These are phyloP conservation scores for Neoscelio sp. DNA, from an alignment of 2,888 invertebrate species.

Conservation along the genomic window DNA sequence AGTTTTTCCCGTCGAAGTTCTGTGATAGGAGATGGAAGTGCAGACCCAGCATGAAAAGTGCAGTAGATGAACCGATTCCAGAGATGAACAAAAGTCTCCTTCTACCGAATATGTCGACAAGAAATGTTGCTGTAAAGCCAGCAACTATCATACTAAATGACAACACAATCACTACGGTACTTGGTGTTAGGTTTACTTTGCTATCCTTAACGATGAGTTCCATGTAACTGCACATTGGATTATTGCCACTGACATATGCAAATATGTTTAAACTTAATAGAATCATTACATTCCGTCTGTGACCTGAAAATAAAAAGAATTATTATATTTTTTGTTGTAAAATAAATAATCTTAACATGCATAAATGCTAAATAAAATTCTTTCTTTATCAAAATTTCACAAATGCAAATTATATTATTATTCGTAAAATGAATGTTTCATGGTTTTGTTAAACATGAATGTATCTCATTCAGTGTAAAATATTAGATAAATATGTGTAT, in stretches of 20 bases:
- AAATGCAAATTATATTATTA: no score
- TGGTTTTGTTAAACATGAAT: no score
- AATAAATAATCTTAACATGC: no score
- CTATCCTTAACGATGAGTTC: conserved; percentile 81
- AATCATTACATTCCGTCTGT: conserved; percentile 82
- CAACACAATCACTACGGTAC: conserved; percentile 83
- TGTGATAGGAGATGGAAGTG: conserved; percentile 76
- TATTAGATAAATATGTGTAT: no score
- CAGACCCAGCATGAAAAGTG: conserved; percentile 75
- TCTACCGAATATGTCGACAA: conserved; percentile 84
- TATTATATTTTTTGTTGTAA: neutral
- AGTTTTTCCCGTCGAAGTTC: conserved; percentile 41
- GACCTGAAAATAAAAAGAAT: conserved; percentile 70
- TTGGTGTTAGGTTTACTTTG: conserved; percentile 78
- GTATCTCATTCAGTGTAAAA: no score
- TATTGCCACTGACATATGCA: conserved; percentile 83
- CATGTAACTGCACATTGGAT: conserved; percentile 82
- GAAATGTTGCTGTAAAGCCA: conserved; percentile 81
- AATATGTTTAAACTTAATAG: conserved; percentile 84
- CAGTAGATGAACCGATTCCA: conserved; percentile 78
- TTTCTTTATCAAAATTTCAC: no score
- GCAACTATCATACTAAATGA: conserved; percentile 84
- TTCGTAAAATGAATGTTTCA: no score
- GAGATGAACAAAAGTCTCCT: conserved; percentile 83
- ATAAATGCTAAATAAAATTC: no score